Conservation (phyloP, 2,113 vertebrate genomes). For the Malurus cyaneus region DNA sequence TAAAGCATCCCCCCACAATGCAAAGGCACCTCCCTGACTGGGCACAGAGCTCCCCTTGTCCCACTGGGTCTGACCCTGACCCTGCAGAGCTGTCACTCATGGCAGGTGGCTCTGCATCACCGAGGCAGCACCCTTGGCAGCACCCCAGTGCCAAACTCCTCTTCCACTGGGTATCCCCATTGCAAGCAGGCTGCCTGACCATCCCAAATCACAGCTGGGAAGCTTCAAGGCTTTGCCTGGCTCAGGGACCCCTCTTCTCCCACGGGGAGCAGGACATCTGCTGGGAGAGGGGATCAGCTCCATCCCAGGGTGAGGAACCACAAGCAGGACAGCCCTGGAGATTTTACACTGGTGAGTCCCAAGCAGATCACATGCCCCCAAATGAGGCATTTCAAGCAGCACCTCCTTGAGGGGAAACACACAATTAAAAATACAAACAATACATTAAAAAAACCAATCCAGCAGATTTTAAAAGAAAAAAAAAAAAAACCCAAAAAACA, state of each 20-base stretch:
- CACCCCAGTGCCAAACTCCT: background rate
- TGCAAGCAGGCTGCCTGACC: background rate
- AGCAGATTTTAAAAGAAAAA: background rate
- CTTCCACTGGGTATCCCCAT: fast-evolving
- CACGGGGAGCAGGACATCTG: background rate
- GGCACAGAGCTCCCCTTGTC: background rate
- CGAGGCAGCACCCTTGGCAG: background rate
- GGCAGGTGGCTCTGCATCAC: background rate
- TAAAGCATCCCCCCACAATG: background rate
- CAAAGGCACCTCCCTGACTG: background rate
- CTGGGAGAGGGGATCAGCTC: background rate
- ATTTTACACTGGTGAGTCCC: background rate
- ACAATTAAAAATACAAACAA: slow-evolving; percentile 24
- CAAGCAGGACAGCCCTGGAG: background rate
- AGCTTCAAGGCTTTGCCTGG: background rate
- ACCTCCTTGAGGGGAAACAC: background rate
- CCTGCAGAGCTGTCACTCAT: fast-evolving
- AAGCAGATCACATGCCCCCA: background rate
- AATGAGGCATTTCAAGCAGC: slow-evolving; percentile 6
- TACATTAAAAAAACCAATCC: slow-evolving; percentile 24
- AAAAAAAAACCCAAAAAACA: background rate
- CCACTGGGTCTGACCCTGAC: background rate
- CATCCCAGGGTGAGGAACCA: background rate
- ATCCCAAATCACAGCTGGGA: fast-evolving
- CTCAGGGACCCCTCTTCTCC: background rate